A percentile compares a stretch with the other conserved stretches of the same genome.
These are phyloP conservation scores for Lota lota DNA, from an alignment of 2,113 vertebrate genomes.

Conservation along the genomic window DNA sequence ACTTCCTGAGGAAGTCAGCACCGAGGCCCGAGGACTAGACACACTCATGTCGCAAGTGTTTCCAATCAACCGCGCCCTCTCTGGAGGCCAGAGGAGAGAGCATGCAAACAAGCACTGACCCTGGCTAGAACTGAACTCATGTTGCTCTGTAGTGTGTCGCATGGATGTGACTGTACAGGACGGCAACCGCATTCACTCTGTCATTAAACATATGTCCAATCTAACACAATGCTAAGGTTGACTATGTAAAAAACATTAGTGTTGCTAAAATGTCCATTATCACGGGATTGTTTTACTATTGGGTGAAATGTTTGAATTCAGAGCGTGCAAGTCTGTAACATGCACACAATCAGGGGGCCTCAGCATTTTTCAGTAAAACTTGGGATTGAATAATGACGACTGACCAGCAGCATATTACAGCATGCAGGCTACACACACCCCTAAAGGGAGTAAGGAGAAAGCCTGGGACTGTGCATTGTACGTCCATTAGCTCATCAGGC, in stretches of 20 bases:
- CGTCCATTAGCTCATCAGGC: slow-evolving; percentile 47
- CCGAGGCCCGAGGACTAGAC: slow-evolving; percentile 16
- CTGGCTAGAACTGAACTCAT: slow-evolving; percentile 26
- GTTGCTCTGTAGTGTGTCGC: slow-evolving; percentile 35
- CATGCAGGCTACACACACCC: neutral
- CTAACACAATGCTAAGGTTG: neutral
- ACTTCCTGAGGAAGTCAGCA: slow-evolving; percentile 62
- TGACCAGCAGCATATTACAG: too few species aligned
- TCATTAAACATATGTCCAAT: neutral
- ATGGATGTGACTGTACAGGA: neutral
- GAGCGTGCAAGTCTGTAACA: neutral
- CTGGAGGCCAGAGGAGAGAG: slow-evolving; percentile 24
- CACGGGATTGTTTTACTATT: too few species aligned
- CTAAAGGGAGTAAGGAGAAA: slow-evolving; percentile 1
- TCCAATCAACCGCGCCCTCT: slow-evolving; percentile 46
- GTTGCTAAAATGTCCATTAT: too few species aligned
- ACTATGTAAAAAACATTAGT: neutral
- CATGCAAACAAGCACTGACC: slow-evolving; percentile 12
- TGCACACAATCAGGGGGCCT: too few species aligned
- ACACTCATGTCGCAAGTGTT: slow-evolving; percentile 49
- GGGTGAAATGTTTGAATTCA: neutral
- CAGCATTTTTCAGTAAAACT: too few species aligned
- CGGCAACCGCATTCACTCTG: slow-evolving; percentile 6
- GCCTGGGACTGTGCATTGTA: slow-evolving; percentile 23
- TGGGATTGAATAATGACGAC: too few species aligned